Conservation (phyloP, 2,113 vertebrate genomes). For the Calonectris borealis region DNA sequence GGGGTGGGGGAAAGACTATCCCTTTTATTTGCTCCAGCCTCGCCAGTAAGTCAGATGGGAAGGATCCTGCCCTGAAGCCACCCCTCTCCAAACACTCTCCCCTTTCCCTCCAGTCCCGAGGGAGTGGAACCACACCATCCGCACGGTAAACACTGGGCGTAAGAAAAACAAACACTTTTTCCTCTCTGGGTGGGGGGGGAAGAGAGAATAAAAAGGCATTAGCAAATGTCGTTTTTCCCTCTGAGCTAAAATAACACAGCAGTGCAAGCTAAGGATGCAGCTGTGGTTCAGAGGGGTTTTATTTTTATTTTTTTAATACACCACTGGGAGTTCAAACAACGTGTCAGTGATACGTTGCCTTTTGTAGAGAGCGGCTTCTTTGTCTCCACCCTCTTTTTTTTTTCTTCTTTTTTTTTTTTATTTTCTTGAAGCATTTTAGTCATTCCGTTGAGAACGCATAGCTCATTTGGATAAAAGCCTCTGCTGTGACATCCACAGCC, state of each 20-base stretch:
- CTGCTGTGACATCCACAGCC: slow-evolving; percentile 37
- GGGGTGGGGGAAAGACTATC: not conserved
- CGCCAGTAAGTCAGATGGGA: not conserved
- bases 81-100: not conserved
- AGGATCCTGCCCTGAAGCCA: slow-evolving; percentile 3
- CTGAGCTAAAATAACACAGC: not conserved
- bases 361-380: not conserved
- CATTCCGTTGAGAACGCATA: not conserved
- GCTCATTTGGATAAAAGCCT: slow-evolving; percentile 69
- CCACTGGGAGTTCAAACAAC: slow-evolving; percentile 56
- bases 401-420: not conserved
- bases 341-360: not conserved
- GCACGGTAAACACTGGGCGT: not conserved
- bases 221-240: not conserved
- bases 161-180: slow-evolving; percentile 16
- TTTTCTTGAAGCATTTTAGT: slow-evolving; percentile 57
- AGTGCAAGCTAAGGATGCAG: slow-evolving; percentile 34
- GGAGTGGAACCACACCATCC: not conserved
- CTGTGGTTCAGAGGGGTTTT: slow-evolving; percentile 32
- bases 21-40: slow-evolving; percentile 22
- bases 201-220: slow-evolving; percentile 1
- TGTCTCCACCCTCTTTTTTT: not conserved
- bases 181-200: not conserved
- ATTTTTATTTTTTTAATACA: slow-evolving; percentile 50
- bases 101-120: not conserved